Percentiles rank a stretch among this genome's conserved stretches.
phyloP scores from a whole-genome alignment of 1,140 invertebrate species.

The Acyrthosiphon pisum region DNA sequence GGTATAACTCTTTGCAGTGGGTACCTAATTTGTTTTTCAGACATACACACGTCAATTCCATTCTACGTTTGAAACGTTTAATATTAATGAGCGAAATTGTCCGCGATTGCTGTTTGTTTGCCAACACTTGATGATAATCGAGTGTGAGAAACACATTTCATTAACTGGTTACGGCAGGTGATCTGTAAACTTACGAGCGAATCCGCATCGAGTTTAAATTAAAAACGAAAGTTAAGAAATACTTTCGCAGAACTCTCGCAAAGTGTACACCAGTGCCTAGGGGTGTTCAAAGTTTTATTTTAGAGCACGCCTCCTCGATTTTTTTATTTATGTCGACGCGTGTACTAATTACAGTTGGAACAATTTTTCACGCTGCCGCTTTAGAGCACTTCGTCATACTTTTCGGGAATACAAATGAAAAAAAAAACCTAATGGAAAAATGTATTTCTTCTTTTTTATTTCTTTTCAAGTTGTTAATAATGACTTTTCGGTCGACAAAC shows the following conservation, averaged over 20 bases:
- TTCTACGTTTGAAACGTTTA: background rate
- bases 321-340: background rate
- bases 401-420: conserved; percentile 6
- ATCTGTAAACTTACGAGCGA: conserved; percentile 20
- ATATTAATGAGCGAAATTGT: conserved; percentile 11
- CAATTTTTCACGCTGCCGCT: conserved; percentile 6
- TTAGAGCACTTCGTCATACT: background rate
- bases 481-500: background rate
- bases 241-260: background rate
- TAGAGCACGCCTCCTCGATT: background rate
- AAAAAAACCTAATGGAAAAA: background rate
- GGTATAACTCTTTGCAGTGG: background rate
- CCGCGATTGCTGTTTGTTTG: background rate
- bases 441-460: conserved; percentile 15
- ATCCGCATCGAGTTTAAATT: conserved; percentile 20
- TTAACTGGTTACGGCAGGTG: conserved; percentile 20
- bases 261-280: background rate
- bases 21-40: background rate
- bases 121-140: background rate
- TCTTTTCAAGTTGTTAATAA: background rate
- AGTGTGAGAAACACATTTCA: conserved; percentile 15
- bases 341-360: background rate
- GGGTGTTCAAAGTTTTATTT: conserved; percentile 32
- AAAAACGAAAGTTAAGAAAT: conserved; percentile 36
- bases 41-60: background rate